Conservation (phyloP, 1,140 invertebrate species). For the Parapsyche elsis region DNA sequence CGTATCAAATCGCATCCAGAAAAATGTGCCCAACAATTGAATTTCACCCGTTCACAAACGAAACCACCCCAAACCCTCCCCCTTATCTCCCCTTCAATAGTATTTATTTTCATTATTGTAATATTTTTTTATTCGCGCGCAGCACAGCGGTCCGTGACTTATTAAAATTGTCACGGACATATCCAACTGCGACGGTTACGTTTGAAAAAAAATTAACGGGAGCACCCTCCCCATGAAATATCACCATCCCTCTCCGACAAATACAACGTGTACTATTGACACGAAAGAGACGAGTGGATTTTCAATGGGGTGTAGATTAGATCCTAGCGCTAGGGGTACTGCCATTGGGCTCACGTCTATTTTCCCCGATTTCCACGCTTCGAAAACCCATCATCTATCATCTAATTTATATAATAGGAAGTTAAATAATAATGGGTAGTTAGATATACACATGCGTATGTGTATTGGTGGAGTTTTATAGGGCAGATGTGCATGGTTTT, state of each 20-base stretch:
- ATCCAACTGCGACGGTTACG: conserved; percentile 56
- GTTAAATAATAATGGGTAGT: conserved; percentile 56
- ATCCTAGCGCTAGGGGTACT: conserved; percentile 16
- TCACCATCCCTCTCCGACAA: background rate
- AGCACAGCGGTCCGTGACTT: conserved; percentile 54
- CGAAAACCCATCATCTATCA: conserved; percentile 55
- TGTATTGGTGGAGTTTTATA: conserved; percentile 27
- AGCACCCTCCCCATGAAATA: conserved; percentile 38
- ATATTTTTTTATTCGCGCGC: conserved; percentile 31
- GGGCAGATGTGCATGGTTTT: conserved; percentile 52
- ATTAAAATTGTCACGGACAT: conserved; percentile 55
- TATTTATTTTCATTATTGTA: conserved; percentile 39
- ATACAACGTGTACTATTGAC: background rate
- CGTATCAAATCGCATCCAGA: conserved; percentile 44
- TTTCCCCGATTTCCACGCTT: conserved; percentile 55
- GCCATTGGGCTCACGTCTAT: conserved; percentile 47
- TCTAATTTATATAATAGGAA: conserved; percentile 56
- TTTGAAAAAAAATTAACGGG: conserved; percentile 55
- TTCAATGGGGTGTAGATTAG: conserved; percentile 47
- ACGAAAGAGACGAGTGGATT: conserved; percentile 18
- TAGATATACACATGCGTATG: background rate
- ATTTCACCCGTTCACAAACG: conserved; percentile 40
- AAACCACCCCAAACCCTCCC: background rate
- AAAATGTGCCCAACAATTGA: conserved; percentile 49
- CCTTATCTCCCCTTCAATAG: background rate